Evolutionary conservation across 2,113 vertebrate species (phyloP).

Genomic region (Antechinus stuartii): DNA sequence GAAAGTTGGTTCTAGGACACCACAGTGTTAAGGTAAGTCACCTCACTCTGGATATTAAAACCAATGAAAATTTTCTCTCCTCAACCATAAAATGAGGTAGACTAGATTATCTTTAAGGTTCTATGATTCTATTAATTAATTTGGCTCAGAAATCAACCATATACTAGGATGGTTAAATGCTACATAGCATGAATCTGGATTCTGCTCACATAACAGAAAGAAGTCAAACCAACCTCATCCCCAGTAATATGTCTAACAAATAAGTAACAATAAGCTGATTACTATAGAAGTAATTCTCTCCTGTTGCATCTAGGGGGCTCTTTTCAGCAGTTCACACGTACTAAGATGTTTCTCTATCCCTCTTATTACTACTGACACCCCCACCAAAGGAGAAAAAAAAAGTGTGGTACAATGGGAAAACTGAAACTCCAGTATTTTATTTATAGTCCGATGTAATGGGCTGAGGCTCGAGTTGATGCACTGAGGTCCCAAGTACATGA

Average conservation of each 20-base stretch:
- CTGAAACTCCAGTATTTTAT: background rate
- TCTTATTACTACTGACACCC: background rate
- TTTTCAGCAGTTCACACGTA: background rate
- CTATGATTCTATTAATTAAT: background rate
- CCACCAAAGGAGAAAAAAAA: background rate
- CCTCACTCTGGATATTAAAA: background rate
- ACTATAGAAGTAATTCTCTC: background rate
- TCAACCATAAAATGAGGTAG: background rate
- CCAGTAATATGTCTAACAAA: background rate
- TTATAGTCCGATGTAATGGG: background rate
- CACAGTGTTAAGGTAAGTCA: background rate
- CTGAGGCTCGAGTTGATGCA: too few species aligned
- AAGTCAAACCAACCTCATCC: background rate
- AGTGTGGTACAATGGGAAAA: background rate
- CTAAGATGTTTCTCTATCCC: background rate
- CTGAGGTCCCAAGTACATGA: too few species aligned
- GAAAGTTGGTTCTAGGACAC: background rate
- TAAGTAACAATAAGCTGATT: background rate
- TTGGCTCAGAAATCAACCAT: background rate
- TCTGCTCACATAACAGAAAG: background rate
- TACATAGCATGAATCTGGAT: background rate
- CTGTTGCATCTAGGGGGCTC: background rate
- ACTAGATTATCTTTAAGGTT: background rate
- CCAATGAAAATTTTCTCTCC: background rate
- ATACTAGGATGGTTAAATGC: background rate